phyloP scores from a whole-genome alignment of 1,140 invertebrate genomes.

The Drosophila navojoa region DNA sequence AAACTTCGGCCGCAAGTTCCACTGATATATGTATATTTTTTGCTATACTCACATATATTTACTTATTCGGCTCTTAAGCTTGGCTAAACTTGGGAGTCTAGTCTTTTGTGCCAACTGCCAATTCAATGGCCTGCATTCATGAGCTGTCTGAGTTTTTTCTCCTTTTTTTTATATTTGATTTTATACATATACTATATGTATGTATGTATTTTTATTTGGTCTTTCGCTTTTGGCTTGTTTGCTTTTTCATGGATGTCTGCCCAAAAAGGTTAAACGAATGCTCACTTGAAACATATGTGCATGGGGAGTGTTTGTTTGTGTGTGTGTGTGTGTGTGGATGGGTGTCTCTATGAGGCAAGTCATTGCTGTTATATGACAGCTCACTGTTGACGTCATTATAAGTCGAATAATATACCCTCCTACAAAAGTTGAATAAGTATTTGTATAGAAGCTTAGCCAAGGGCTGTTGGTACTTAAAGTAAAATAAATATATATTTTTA shows the following conservation, averaged over 20 bases:
- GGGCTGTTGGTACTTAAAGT: background rate
- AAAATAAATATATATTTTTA: background rate
- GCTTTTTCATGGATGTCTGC: constrained; percentile 41
- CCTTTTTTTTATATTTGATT: constrained; percentile 12
- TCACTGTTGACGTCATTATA: constrained; percentile 68
- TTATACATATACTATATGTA: background rate
- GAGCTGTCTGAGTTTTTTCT: constrained; percentile 49
- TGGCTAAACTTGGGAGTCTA: constrained; percentile 71
- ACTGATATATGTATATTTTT: background rate
- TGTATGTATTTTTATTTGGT: constrained; percentile 32
- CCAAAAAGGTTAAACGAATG: constrained; percentile 27
- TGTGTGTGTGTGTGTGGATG: constrained; percentile 10
- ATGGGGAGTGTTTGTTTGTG: background rate
- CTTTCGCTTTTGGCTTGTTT: constrained; percentile 57
- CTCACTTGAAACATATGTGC: constrained; percentile 20
- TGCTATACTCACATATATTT: constrained; percentile 40
- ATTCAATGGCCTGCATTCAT: constrained; percentile 69
- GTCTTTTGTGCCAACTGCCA: constrained; percentile 68
- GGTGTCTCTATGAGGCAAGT: constrained; percentile 32
- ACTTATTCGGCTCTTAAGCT: constrained; percentile 66
- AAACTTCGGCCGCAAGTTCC: too few relatives aligned
- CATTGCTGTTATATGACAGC: constrained; percentile 46
- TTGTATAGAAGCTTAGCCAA: constrained; percentile 29
- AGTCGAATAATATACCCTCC: constrained; percentile 22
- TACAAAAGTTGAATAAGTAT: constrained; percentile 18